Base-by-base conservation (phyloP, 2,888 invertebrate species). In the Cinara cedri region DNA sequence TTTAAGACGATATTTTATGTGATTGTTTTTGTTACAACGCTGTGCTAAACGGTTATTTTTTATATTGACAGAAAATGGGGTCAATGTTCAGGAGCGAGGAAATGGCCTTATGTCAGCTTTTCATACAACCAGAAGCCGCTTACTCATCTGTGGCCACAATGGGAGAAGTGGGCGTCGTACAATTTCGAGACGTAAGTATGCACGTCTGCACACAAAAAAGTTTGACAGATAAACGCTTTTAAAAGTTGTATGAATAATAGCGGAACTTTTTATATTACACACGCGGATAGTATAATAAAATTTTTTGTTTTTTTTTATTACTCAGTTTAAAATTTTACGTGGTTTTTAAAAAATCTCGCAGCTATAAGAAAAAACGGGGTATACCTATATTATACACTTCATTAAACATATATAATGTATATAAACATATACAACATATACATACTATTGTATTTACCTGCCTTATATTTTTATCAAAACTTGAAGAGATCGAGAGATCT, bases 81-180 rank as follows among this genome's bases (percentile, higher is more conserved):
- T 85, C 86, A 82, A 84, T 87, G 85, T 86, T 87, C 83, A 85
- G 86, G 81, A 87, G 87, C 83, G 87, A 87, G 83, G 85, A 86
- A 82, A 87, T 87, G 87, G 86, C 85, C 74, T 84, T 87, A 81
- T 87, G 87, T 85, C 90, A 90, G 85, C 87, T 90, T 81, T 90
- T 89, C 85, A 87, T 90, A 57, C 90, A 90, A 83, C 88, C 89
- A 62, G 90, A 90, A 84, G 88, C 90, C n/a, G 89, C 90, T 1
- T 90, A 90, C 84, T 86, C 88, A 62, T 89, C 89, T 83, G 88
- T 90, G 24, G 88, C 90, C 3, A 89, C 90, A 83, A 85, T 90
- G 66, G 90, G 90, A 55, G 90, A 90, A 84, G 86, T 89, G 13
- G 90, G 90, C 57, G 85, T 89, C 34, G 89, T 89, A 4, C 89